These are phyloP conservation scores for Anthophora plumipes DNA, from an alignment of 2,888 invertebrate genomes.

Conservation along the genomic window DNA sequence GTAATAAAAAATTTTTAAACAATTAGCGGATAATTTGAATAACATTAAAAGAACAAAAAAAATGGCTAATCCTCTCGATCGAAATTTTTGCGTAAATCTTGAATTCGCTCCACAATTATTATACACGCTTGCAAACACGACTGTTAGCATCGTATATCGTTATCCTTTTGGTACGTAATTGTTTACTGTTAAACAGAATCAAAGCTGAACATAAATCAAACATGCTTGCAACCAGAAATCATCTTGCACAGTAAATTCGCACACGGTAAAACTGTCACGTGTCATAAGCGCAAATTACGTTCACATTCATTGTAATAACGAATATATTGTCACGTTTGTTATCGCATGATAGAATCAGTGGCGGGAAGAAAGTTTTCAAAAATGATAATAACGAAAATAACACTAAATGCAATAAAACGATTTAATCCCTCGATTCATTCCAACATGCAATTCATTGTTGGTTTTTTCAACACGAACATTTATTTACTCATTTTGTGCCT, in stretches of 20 bases:
- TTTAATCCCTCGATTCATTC: not conserved
- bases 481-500: not conserved
- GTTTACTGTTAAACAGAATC: conserved; percentile 3
- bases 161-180: not conserved
- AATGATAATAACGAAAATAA: not conserved
- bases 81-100: too few relatives aligned
- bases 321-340: not conserved
- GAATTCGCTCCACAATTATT: conserved; percentile 30
- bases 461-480: too few relatives aligned
- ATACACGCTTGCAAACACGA: conserved; percentile 1
- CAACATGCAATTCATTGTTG: not conserved
- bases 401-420: not conserved
- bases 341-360: conserved; percentile 25
- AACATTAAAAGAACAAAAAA: not conserved
- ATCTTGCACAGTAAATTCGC: conserved; percentile 16
- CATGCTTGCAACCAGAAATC: conserved; percentile 53
- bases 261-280: not conserved
- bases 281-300: not conserved
- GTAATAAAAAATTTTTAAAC: not conserved
- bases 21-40: not conserved
- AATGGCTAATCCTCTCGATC: too few relatives aligned
- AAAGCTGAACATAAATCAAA: conserved; percentile 7
- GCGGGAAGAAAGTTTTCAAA: not conserved
- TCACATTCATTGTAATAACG: not conserved
- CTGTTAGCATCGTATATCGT: not conserved